Base-by-base conservation (phyloP, 2,797 vertebrate genomes). In the Neosilurus hyrtlii region DNA sequence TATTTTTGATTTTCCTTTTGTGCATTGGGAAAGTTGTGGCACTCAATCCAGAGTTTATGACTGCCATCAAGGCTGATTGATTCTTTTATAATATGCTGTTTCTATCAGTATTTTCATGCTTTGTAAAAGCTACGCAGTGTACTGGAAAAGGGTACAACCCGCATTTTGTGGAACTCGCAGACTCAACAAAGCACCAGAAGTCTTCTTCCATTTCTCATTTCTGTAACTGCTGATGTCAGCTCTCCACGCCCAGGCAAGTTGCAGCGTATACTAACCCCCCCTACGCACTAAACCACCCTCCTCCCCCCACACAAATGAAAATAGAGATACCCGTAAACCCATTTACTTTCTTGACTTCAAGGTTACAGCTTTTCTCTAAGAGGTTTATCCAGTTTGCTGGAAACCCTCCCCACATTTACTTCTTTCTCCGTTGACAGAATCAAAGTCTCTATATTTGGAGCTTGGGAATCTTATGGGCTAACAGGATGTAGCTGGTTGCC, bases 361-460 rank as follows among this genome's bases (percentile, higher is more conserved):
- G 71, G 83, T 81, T 82, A 79, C 37, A 67, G 54, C 61, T 76
- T 80, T 37, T 77, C 37, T 77, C 59, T 51, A 51, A 77, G 54
- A 81, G 76, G 65, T 78, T 76, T 15, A 80, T 83, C 83, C 74
- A 35, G 37, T 83, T 51, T 54, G 65, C 66, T 75, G 51, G 43
- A 78, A 6, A 78, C 61, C 57, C 66, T 35, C 24, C 66, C 80
- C 62, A 63, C 61, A 37, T 80, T 68, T 61, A 66, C 68, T 77
- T 66, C 26, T 22, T 35, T 49, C 49, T 63, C 62, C 51, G 81
- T 73, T 83, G 67, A 56, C 49, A 81, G 78, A 81, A 83, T 65
- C 82, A 86, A 86, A 88, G 86, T 75, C 68, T 80, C 84, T 85
- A 86, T 87, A 76, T 86, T 71, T 61, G 49, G 83, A 82, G 52